Evolutionary conservation across 2,888 invertebrate genomes (phyloP).

Genomic region (Tinea pellionella): DNA sequence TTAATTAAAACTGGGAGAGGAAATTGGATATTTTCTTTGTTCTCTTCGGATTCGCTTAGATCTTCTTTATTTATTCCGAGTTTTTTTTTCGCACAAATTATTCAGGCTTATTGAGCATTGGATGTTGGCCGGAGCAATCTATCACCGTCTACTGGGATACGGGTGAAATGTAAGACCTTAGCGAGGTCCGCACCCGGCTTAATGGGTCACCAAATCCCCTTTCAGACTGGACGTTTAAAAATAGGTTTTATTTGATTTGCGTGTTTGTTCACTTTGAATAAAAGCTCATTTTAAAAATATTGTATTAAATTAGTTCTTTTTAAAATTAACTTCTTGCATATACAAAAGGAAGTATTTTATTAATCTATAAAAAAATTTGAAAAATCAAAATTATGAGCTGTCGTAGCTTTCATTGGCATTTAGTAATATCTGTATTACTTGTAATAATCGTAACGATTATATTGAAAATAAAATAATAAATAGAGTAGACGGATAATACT

Average conservation of each 20-base stretch:
- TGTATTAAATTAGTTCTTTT: too few species aligned
- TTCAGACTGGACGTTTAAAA: conserved; percentile 41
- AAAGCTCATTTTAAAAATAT: conserved; percentile 3
- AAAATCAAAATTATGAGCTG: too few species aligned
- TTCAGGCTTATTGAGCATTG: conserved; percentile 51
- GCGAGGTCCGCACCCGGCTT: conserved; percentile 33
- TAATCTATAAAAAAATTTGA: too few species aligned
- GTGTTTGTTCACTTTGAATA: conserved; percentile 25
- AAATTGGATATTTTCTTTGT: conserved; percentile 38
- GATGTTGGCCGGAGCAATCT: conserved; percentile 41
- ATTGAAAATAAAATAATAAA: too few species aligned
- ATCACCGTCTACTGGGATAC: conserved; percentile 27
- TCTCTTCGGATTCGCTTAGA: conserved; percentile 24
- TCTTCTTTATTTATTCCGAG: conserved; percentile 31
- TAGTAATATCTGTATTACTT: too few species aligned
- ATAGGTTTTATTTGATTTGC: conserved; percentile 40
- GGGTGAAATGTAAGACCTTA: conserved; percentile 11
- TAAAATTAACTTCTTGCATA: too few species aligned
- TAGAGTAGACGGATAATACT: too few species aligned
- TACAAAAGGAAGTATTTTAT: too few species aligned
- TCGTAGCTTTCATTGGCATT: too few species aligned
- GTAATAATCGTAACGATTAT: too few species aligned
- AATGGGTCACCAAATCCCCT: conserved; percentile 43
- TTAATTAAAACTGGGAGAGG: conserved; percentile 38
- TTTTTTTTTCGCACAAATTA: conserved; percentile 43